Conservation (phyloP, 2,797 vertebrate species). For the Vultur gryphus region DNA sequence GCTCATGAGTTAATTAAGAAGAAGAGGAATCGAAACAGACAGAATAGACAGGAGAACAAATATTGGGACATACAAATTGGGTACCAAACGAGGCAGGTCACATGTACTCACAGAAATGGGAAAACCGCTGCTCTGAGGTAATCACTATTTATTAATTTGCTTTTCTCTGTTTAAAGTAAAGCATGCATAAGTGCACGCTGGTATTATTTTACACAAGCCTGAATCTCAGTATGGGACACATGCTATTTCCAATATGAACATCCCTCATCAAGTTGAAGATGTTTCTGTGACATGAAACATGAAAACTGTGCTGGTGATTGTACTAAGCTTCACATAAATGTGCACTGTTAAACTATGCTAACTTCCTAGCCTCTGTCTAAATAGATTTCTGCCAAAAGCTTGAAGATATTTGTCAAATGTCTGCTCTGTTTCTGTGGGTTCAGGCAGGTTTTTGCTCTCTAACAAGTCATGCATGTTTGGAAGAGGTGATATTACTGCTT, state of each 20-base stretch:
- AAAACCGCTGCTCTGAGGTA: conserved; percentile 85
- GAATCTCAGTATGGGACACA: background rate
- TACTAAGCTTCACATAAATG: background rate
- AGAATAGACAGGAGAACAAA: conserved; percentile 90
- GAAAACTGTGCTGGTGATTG: background rate
- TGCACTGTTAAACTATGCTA: background rate
- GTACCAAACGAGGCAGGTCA: conserved; percentile 89
- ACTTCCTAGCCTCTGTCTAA: background rate
- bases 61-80: conserved; percentile 96
- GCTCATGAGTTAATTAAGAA: conserved; percentile 93
- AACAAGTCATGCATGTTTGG: background rate
- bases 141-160: conserved; percentile 27
- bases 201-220: background rate
- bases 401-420: background rate
- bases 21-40: conserved; percentile 90
- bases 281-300: background rate
- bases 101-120: conserved; percentile 88
- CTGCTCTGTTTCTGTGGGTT: background rate
- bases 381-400: background rate
- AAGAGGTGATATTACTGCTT: background rate
- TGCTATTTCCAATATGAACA: accelerated
- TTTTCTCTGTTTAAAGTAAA: background rate
- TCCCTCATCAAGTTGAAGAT: background rate
- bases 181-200: background rate
- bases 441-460: background rate